A percentile compares a stretch with the other conserved stretches of the same genome.
Evolutionary conservation across 2,797 vertebrate species (phyloP).

Genomic region (Acanthornis magna): DNA sequence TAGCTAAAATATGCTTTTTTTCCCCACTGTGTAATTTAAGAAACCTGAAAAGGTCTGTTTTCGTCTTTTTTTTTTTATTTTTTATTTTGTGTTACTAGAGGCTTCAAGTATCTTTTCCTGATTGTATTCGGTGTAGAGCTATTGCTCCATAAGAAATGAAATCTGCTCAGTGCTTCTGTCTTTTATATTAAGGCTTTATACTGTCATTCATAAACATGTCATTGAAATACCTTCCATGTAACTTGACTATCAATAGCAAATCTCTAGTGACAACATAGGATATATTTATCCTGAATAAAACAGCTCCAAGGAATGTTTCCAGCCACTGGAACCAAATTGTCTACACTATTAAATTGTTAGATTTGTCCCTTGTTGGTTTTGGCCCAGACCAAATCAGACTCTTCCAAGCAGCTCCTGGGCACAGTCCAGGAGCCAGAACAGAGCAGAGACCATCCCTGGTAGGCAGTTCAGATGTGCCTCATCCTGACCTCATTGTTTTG

Average conservation of each 20-base stretch:
- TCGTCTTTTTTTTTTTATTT: not conserved
- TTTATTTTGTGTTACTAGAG: not conserved
- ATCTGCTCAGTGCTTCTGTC: not conserved
- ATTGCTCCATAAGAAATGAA: not conserved
- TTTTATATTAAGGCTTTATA: conserved; percentile 3
- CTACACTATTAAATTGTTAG: not conserved
- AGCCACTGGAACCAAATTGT: not conserved
- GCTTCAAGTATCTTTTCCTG: not conserved
- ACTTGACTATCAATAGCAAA: conserved; percentile 2
- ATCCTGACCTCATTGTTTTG: not conserved
- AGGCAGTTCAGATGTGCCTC: not conserved
- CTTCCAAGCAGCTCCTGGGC: not conserved
- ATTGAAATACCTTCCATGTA: not conserved
- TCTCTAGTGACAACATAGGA: not conserved
- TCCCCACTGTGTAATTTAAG: not conserved
- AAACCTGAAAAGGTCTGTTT: not conserved
- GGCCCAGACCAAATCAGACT: not conserved
- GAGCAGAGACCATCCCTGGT: not conserved
- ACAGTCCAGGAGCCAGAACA: not conserved
- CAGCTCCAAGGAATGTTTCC: not conserved
- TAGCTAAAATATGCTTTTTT: not conserved
- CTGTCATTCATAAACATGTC: not conserved
- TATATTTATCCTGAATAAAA: not conserved
- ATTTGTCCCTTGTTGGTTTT: not conserved
- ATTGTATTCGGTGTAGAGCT: not conserved